Evolutionary conservation across 1,140 invertebrate genomes (phyloP).

Genomic region (Bombus cullumanus): DNA sequence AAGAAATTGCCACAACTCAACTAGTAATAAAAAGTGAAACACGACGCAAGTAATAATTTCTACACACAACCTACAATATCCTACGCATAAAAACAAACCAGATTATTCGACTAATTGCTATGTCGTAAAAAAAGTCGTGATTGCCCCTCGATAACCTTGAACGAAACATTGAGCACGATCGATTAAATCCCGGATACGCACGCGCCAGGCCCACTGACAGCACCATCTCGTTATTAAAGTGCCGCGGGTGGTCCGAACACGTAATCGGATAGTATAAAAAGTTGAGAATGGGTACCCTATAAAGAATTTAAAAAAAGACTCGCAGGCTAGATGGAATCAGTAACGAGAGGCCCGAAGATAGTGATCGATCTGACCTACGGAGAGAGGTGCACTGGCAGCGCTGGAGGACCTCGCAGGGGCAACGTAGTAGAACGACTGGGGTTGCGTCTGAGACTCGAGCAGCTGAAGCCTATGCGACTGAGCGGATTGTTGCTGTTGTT

Average conservation of each 20-base stretch:
- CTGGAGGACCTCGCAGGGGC: slow-evolving; percentile 60
- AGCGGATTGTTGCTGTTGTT: slow-evolving; percentile 84
- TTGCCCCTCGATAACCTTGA: not conserved
- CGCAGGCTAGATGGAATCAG: slow-evolving; percentile 26
- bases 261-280: not conserved
- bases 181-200: not conserved
- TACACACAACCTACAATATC: not conserved
- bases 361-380: slow-evolving; percentile 89
- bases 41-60: not conserved
- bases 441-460: slow-evolving; percentile 77
- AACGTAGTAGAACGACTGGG: slow-evolving; percentile 87
- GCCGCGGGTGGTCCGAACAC: not conserved
- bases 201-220: slow-evolving; percentile 7
- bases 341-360: slow-evolving; percentile 85
- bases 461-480: slow-evolving; percentile 79
- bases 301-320: slow-evolving; percentile 20
- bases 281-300: not conserved
- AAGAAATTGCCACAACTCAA: not conserved
- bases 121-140: not conserved
- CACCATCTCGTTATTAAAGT: slow-evolving; percentile 17
- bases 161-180: not conserved
- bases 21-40: not conserved
- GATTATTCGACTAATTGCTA: not conserved
- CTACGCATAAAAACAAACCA: not conserved
- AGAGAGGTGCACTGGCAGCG: slow-evolving; percentile 72